These are phyloP conservation scores for Amazona finschi DNA, from an alignment of 2,797 vertebrate genomes.

Conservation along the genomic window DNA sequence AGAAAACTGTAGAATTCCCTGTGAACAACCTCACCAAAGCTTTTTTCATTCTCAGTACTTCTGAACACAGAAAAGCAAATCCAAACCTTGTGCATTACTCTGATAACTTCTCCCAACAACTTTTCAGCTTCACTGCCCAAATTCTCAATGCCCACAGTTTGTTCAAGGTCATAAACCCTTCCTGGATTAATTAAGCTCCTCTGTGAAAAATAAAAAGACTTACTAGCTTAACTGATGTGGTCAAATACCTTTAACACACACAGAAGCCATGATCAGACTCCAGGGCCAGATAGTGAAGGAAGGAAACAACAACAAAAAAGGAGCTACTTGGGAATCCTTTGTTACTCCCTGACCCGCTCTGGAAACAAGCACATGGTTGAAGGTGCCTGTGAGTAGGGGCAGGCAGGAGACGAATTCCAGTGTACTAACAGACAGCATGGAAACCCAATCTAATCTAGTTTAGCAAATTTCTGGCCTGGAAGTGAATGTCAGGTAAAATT, in stretches of 20 bases:
- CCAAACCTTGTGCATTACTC: slow-evolving; percentile 28
- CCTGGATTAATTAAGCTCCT: slow-evolving; percentile 68
- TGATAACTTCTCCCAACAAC: slow-evolving; percentile 58
- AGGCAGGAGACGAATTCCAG: slow-evolving; percentile 55
- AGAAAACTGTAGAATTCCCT: not conserved
- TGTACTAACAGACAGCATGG: slow-evolving; percentile 55
- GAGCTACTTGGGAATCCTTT: slow-evolving; percentile 43
- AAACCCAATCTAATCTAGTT: slow-evolving; percentile 69
- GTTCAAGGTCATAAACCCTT: slow-evolving; percentile 66
- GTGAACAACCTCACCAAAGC: not conserved
- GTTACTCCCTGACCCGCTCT: not conserved
- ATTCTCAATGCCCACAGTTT: slow-evolving; percentile 59
- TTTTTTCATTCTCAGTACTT: not conserved
- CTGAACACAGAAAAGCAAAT: not conserved
- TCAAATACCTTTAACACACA: slow-evolving; percentile 42
- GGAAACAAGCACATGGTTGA: slow-evolving; percentile 49
- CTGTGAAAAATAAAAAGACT: not conserved
- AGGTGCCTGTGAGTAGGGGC: slow-evolving; percentile 61
- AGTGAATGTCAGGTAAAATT: slow-evolving; percentile 74
- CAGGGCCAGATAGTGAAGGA: slow-evolving; percentile 19
- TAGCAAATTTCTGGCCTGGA: slow-evolving; percentile 70
- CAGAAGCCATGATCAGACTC: slow-evolving; percentile 13
- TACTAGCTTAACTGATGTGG: slow-evolving; percentile 25
- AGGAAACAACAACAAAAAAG: slow-evolving; percentile 48
- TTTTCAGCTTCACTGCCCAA: slow-evolving; percentile 62